A percentile compares a stretch with the other conserved stretches of the same genome.
Conservation (phyloP, 2,888 invertebrate genomes). For the Diplolepis rosae region DNA sequence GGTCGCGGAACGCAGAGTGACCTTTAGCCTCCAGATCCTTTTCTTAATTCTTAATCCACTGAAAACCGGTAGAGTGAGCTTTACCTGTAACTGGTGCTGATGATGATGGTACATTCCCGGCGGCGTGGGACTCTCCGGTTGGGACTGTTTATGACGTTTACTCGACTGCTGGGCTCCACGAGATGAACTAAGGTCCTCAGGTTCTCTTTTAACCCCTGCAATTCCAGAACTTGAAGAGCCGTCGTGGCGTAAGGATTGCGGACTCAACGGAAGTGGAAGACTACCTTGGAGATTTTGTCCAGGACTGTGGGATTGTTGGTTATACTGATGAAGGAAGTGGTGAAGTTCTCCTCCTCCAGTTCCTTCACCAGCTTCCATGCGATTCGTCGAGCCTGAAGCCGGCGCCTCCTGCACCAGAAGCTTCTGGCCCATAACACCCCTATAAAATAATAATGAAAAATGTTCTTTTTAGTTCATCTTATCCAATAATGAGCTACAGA, state of each 20-base stretch:
- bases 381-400: constrained; percentile 65
- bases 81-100: constrained; percentile 71
- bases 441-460: constrained; percentile 52
- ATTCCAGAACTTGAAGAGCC: constrained; percentile 62
- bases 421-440: constrained; percentile 73
- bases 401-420: constrained; percentile 71
- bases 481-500: constrained; percentile 1
- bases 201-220: constrained; percentile 83
- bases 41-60: constrained; percentile 10
- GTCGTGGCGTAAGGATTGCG: constrained; percentile 69
- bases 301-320: constrained; percentile 71
- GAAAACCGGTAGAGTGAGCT: constrained; percentile 21
- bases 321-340: constrained; percentile 72
- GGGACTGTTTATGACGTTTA: constrained; percentile 68
- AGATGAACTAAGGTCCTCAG: constrained; percentile 83
- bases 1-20: neutral
- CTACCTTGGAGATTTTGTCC: constrained; percentile 75
- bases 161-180: constrained; percentile 56
- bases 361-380: constrained; percentile 71
- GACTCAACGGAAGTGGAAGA: constrained; percentile 70
- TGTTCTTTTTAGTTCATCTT: neutral
- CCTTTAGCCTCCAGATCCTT: neutral
- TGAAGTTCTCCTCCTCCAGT: constrained; percentile 75
- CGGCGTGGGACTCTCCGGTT: constrained; percentile 71
- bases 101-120: constrained; percentile 72